Base-by-base conservation (phyloP, 1,140 invertebrate species). In the Drosophila persimilis region DNA sequence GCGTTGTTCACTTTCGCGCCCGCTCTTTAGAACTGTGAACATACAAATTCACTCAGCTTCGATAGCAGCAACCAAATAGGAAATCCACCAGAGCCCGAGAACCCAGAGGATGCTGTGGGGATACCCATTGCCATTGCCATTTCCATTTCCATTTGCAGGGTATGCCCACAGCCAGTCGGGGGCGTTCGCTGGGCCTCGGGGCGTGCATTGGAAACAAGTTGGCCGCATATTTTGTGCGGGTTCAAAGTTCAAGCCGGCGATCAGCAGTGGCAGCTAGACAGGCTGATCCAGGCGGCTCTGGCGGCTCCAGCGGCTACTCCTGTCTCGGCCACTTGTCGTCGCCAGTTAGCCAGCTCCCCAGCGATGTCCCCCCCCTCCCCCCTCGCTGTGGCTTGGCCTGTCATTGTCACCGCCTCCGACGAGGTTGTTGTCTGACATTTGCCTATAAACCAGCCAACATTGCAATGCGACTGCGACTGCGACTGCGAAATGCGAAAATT, bases 1-100 rank as follows among this genome's bases (percentile, higher is more conserved):
- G 11, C 46, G 60, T 70, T 80, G 85, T 89, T 84, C 85, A 80
- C 77, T 89, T 89, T 89, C 85, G 86, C 86, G 80, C 86, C 88
- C 75, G 77, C 75, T 85, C 78, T 85, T 76, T 77, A 81, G 78
- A 90, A 90, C 89, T 89, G 89, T 90, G 85, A 90, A 90, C 89
- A 90, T 90, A 90, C 89, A 90, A 90, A 90, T 90, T 90, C 89
- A 90, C 89, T 90, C 89, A 90, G 72, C 73, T 70, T 74, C 85
- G 85, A 89, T 88, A 88, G 86, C 70, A 74, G 73, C 72, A 57
- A 43, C 80, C 81, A 84, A 84, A 66, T 81, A 83, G 71, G 80
- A 78, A 65, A 47, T 57, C n/a, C 13, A 57, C 54, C 29, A 63
- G 5, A 17, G 17, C 17, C 5, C 24, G 0, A 48, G 0, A 9